Evolutionary conservation across 2,113 vertebrate species (phyloP), one percentile per base, ranked within the genome.

Genomic region (Pseudopodoces humilis): DNA sequence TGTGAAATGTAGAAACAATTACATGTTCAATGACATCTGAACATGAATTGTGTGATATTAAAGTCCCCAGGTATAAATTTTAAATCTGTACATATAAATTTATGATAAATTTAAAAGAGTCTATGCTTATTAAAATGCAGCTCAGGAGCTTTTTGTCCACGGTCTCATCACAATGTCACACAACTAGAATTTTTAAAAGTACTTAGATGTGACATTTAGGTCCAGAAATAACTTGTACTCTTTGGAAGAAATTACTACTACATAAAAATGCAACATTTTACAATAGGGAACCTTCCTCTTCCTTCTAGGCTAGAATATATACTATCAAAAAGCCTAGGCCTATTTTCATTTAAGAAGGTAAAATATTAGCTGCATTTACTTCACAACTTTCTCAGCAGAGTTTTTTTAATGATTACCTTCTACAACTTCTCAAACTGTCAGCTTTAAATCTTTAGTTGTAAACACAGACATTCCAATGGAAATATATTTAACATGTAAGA

Each of bases 1-100:
- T 98, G 94, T 97, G 94, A 98, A 98, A 97, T 98, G 96, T 94
- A 98, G 97, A 98, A 98, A 98, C 95, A 98, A 98, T 97, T 97
- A 98, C 93, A 98, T 96, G 95, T 97, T 96, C 96, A 95, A 95
- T 97, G 97, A 98, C 96, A 98, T 96, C 83, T 98, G 96, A 97
- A 96, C 92, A 97, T 97, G 95, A 98, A 90, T 94, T 98, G 95
- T 97, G 92, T 95, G 94, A 97, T 97, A 97, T 92, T 97, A 67
- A 98, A 97, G 94, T 97, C 95, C 90, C 94, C 76, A 95, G 92
- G 81, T 97, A 98, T 98, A 98, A 98, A 98, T 98, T 98, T 98
- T 97, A 98, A 97, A 97, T 95, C 94, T 97, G 83, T 83, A 98
- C 94, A 97, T 97, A 98, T 88, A 97, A 97, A 97, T 97, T 97